Conservation (phyloP, 1,140 invertebrate species). For the Halictus rubicundus region DNA sequence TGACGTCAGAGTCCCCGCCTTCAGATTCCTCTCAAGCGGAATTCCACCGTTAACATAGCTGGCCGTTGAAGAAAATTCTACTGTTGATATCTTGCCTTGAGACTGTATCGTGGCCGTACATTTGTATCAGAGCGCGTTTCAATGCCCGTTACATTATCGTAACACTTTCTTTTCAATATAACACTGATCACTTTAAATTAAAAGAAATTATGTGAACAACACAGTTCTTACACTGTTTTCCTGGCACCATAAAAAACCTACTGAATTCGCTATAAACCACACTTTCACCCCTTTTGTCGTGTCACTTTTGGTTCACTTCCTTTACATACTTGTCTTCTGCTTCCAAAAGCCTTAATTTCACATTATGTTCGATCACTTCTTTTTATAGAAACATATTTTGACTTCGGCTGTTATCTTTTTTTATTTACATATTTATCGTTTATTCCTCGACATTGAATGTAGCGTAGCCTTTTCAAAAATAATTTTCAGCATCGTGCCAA, state of each 20-base stretch:
- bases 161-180: conserved; percentile 40
- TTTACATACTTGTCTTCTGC: conserved; percentile 17
- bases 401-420: neutral
- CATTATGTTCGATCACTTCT: conserved; percentile 1
- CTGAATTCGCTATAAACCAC: neutral
- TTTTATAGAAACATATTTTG: conserved; percentile 1
- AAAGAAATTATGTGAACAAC: neutral
- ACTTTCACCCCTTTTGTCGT: conserved; percentile 35
- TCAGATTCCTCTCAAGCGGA: conserved; percentile 87
- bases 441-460: neutral
- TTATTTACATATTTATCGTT: neutral
- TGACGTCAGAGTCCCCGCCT: conserved; percentile 87
- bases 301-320: conserved; percentile 26
- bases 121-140: conserved; percentile 44
- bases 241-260: conserved; percentile 2
- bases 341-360: neutral
- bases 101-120: conserved; percentile 46
- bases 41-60: conserved; percentile 83
- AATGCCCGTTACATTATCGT: conserved; percentile 34
- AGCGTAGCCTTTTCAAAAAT: neutral
- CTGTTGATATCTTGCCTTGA: conserved; percentile 48
- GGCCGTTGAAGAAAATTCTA: conserved; percentile 52
- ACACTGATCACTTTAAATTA: conserved; percentile 24
- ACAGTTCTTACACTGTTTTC: conserved; percentile 6
- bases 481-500: conserved; percentile 5